phyloP scores from a whole-genome alignment of 2,888 invertebrate genomes.

The Cenopis cana region DNA sequence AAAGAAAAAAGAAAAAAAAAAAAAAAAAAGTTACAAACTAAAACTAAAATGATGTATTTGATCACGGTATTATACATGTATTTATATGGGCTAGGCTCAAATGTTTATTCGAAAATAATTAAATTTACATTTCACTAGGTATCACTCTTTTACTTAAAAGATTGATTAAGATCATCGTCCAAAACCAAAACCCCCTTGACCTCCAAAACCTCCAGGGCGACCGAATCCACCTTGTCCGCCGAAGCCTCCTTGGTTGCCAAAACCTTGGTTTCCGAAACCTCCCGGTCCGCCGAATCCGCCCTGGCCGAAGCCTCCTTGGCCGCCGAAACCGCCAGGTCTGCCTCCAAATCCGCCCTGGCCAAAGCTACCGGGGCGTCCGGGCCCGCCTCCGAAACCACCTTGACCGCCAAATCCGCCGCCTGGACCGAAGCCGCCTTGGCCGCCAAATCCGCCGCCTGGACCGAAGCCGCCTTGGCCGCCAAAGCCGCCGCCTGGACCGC shows the following conservation, averaged over 20 bases:
- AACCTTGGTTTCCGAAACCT: slow-evolving; percentile 12
- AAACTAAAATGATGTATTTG: too few relatives aligned
- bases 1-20: too few relatives aligned
- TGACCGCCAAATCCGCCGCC: slow-evolving; percentile 14
- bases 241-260: slow-evolving; percentile 21
- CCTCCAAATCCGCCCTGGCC: slow-evolving; percentile 17
- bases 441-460: slow-evolving; percentile 39
- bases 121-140: too few relatives aligned
- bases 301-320: slow-evolving; percentile 5
- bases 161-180: too few relatives aligned
- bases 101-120: too few relatives aligned
- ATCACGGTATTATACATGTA: too few relatives aligned
- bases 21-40: too few relatives aligned
- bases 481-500: slow-evolving; percentile 11
- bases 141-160: too few relatives aligned
- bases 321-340: slow-evolving; percentile 19
- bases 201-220: slow-evolving; percentile 26
- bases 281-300: neutral
- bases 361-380: too few relatives aligned
- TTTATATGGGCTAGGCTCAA: too few relatives aligned
- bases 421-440: slow-evolving; percentile 26
- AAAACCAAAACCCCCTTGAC: slow-evolving; percentile 12
- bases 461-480: slow-evolving; percentile 11
- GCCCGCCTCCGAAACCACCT: slow-evolving; percentile 39
- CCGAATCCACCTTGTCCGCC: slow-evolving; percentile 26